Percentiles rank a stretch among this genome's conserved stretches.
phyloP scores from a whole-genome alignment of 2,888 invertebrate genomes.

The Nephrotoma flavescens region DNA sequence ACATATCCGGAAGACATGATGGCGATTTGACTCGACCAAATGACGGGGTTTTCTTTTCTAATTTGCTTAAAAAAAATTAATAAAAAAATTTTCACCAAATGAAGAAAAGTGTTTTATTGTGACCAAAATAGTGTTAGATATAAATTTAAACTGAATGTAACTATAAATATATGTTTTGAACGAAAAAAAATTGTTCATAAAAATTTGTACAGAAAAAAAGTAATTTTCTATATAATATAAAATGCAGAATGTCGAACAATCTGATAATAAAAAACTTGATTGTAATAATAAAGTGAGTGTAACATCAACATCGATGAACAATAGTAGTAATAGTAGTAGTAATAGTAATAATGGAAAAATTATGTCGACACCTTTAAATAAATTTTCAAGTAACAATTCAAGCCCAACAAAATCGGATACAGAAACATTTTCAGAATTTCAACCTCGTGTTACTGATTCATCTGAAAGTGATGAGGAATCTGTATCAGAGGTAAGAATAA shows the following conservation, averaged over 20 bases:
- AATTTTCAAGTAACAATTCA: slow-evolving; percentile 69
- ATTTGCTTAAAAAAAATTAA: neutral
- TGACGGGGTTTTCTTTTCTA: slow-evolving; percentile 15
- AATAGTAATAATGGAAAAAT: slow-evolving; percentile 19
- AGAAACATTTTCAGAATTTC: slow-evolving; percentile 72
- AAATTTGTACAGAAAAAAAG: neutral
- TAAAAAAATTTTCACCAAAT: neutral
- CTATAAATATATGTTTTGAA: neutral
- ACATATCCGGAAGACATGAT: slow-evolving; percentile 49
- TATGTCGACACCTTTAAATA: slow-evolving; percentile 19
- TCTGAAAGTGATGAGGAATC: slow-evolving; percentile 94
- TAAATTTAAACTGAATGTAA: slow-evolving; percentile 8
- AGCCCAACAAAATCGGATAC: slow-evolving; percentile 74
- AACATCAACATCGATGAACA: slow-evolving; percentile 11
- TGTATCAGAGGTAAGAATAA: slow-evolving; percentile 77
- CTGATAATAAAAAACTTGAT: slow-evolving; percentile 71
- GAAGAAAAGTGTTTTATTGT: slow-evolving; percentile 9
- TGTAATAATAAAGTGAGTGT: slow-evolving; percentile 24
- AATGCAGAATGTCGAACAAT: slow-evolving; percentile 86
- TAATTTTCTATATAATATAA: slow-evolving; percentile 25
- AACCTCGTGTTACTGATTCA: slow-evolving; percentile 81
- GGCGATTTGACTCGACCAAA: slow-evolving; percentile 39
- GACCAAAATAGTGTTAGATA: slow-evolving; percentile 4
- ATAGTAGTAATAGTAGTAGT: slow-evolving; percentile 15
- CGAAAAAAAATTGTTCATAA: neutral